Base-by-base conservation (phyloP, 2,113 vertebrate genomes). In the Vombatus ursinus region DNA sequence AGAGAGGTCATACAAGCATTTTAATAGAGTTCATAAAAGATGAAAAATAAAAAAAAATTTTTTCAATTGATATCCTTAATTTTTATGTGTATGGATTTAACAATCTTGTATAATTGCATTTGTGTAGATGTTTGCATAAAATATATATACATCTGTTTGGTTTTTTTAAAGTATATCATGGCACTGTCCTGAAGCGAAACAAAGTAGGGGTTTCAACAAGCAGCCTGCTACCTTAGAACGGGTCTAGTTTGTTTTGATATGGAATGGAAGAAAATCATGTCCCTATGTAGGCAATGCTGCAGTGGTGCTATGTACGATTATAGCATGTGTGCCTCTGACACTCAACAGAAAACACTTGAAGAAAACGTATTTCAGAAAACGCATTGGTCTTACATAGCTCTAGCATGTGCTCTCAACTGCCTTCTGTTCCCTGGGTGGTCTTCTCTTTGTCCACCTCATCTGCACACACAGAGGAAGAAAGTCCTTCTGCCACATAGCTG, bases 341-440 rank as follows among this genome's bases (percentile, higher is more conserved):
- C 89, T 90, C 0, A 44, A 44, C 37, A 0, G n/a, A 89, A 94
- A 95, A 77, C 89, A 77, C 89, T 89, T 11, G 0, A 11, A 89
- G 90, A 90, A 57, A 52, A 52, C 0, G 0, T 31, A 3, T 24
- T 61, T 24, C 12, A 54, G 89, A n/a, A 23, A 92, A 91, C 91
- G 61, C 54, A 22, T 94, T 90, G 89, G 90, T 91, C 90, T 94
- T 91, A 44, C n/a, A 51, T 11, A 2, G 47, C 61, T 91, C 25
- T 10, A 94, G 77, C 93, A 94, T 92, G 68, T 93, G 84, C 90
- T 94, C 44, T 96, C 91, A 48, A 92, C 50, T 92, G 77, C 89
- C 61, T 49, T 77, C 48, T 51, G n/a, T 47, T 51, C 53, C 52
- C 22, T 23, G 48, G 47, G 52, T 51, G 90, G 9, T 91, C 61